phyloP scores from a whole-genome alignment of 2,797 vertebrate species.

The Enteromius anoplus region DNA sequence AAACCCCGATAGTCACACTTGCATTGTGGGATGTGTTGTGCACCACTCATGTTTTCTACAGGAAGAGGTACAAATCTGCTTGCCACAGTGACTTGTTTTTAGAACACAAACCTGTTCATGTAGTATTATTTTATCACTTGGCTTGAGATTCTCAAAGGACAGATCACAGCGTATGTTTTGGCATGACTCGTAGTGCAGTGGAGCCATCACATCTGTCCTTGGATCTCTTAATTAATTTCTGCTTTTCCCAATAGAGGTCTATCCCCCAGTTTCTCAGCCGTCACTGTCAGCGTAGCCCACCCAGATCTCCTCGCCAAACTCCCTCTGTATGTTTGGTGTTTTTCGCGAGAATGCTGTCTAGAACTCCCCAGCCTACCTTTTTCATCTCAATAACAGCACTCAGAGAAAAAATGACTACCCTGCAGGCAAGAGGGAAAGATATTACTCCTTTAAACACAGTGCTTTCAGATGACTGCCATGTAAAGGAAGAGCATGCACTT shows the following conservation, averaged over 20 bases:
- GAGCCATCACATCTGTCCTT: constrained; percentile 27
- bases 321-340: constrained; percentile 39
- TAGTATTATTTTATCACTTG: constrained; percentile 7
- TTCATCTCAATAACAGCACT: constrained; percentile 64
- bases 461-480: constrained; percentile 61
- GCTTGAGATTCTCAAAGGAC: constrained; percentile 12
- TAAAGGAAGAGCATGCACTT: constrained; percentile 57
- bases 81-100: background rate
- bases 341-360: constrained; percentile 49
- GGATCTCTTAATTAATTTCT: constrained; percentile 57
- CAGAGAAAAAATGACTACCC: constrained; percentile 61
- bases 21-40: too few relatives aligned
- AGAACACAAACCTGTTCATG: background rate
- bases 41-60: background rate
- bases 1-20: background rate
- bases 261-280: constrained; percentile 24
- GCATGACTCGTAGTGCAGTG: constrained; percentile 6
- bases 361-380: constrained; percentile 56
- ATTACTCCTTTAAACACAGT: constrained; percentile 61
- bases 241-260: constrained; percentile 26
- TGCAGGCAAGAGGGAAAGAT: constrained; percentile 59
- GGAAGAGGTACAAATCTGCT: background rate
- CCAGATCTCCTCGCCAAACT: constrained; percentile 29
- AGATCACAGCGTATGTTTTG: constrained; percentile 29
- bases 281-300: constrained; percentile 43